Conservation (phyloP, 2,888 invertebrate species). For the Hartigia nigra region DNA sequence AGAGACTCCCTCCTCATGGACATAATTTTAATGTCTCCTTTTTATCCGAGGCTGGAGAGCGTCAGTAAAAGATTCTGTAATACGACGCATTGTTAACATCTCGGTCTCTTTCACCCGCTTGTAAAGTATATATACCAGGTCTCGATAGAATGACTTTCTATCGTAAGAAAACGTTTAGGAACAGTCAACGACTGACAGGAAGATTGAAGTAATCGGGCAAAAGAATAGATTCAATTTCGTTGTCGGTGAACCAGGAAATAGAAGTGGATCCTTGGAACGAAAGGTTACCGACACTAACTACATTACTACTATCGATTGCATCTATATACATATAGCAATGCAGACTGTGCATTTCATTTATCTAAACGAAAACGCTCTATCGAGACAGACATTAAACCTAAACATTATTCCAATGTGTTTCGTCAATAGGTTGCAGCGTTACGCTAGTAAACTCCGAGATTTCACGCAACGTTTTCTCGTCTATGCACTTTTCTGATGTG, state of each 20-base stretch:
- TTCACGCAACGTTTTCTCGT: not conserved
- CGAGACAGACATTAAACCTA: not conserved
- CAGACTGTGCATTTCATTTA: not conserved
- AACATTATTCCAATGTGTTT: not conserved
- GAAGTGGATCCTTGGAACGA: not conserved
- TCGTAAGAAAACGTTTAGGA: not conserved
- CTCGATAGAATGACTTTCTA: not conserved
- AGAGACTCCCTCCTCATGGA: not conserved
- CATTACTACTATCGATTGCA: too few relatives aligned
- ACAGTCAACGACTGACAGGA: not conserved
- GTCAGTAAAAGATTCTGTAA: not conserved
- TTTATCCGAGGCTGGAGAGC: not conserved
- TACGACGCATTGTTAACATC: not conserved
- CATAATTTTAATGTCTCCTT: not conserved
- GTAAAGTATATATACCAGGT: not conserved
- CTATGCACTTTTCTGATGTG: not conserved
- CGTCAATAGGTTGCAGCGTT: not conserved
- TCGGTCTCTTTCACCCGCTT: not conserved
- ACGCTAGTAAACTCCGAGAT: not conserved
- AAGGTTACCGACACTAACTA: not conserved
- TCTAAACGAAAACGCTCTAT: not conserved
- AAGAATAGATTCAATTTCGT: not conserved
- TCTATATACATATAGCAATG: not conserved
- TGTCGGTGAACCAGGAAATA: not conserved
- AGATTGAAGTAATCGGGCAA: not conserved